Percentiles rank a stretch among this genome's conserved stretches.
These are phyloP conservation scores for Andrena flavipes DNA, from an alignment of 2,888 invertebrate species.

Conservation along the genomic window DNA sequence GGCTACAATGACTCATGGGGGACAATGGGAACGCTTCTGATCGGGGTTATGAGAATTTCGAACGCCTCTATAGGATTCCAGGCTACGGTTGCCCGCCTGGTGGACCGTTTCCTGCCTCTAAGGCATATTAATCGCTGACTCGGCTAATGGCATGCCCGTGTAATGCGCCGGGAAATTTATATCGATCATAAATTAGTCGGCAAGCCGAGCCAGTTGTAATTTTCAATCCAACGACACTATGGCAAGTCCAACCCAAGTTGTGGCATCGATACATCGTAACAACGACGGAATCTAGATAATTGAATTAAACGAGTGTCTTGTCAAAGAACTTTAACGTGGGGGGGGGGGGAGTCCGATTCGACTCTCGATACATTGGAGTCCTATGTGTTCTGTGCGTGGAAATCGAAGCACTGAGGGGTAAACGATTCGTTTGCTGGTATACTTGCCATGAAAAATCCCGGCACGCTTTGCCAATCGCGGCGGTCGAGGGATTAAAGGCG, in stretches of 20 bases:
- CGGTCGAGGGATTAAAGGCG: constrained; percentile 64
- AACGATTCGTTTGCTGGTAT: background rate
- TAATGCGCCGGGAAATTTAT: constrained; percentile 60
- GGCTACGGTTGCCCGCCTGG: background rate
- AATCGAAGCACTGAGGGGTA: background rate
- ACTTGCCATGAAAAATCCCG: constrained; percentile 51
- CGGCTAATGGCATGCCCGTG: constrained; percentile 59
- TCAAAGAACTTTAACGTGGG: background rate
- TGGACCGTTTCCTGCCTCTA: constrained; percentile 47
- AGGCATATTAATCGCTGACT: constrained; percentile 71
- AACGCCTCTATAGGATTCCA: constrained; percentile 25
- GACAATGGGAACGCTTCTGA: background rate
- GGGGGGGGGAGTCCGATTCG: background rate
- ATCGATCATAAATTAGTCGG: constrained; percentile 63
- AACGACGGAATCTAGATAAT: constrained; percentile 14
- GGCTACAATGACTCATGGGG: background rate
- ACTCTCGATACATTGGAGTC: background rate
- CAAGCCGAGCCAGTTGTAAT: constrained; percentile 49
- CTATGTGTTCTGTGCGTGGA: background rate
- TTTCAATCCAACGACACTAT: constrained; percentile 18
- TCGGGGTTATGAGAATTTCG: constrained; percentile 11
- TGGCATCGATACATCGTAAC: constrained; percentile 11
- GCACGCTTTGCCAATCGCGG: constrained; percentile 59
- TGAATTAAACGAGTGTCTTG: constrained; percentile 33
- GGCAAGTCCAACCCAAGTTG: constrained; percentile 1